Evolutionary conservation across 2,888 invertebrate genomes (phyloP).

Genomic region (Cantharis rufa): DNA sequence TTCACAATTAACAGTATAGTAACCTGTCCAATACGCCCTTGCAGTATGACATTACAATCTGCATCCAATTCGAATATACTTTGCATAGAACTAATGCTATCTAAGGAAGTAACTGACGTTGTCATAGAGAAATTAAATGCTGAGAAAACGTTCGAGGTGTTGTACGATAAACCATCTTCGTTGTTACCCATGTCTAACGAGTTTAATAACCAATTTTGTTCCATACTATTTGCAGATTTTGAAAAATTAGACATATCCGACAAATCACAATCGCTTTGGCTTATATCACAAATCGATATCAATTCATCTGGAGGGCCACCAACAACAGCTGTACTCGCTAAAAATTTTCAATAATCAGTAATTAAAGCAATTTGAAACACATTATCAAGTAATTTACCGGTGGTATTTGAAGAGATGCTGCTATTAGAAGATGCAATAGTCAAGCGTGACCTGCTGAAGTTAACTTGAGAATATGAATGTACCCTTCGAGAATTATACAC

Average conservation of each 20-base stretch:
- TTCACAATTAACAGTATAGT: slow-evolving; percentile 17
- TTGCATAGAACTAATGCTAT: slow-evolving; percentile 58
- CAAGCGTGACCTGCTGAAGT: slow-evolving; percentile 12
- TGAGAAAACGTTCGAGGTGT: slow-evolving; percentile 51
- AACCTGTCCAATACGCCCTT: slow-evolving; percentile 66
- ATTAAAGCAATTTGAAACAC: neutral
- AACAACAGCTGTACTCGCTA: slow-evolving; percentile 36
- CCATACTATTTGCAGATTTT: neutral
- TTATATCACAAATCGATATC: slow-evolving; percentile 35
- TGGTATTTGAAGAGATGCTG: slow-evolving; percentile 49
- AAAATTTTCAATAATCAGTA: slow-evolving; percentile 1
- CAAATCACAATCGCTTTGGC: slow-evolving; percentile 41
- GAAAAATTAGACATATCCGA: slow-evolving; percentile 35
- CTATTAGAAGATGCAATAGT: slow-evolving; percentile 45
- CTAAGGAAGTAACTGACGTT: slow-evolving; percentile 47
- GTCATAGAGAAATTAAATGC: slow-evolving; percentile 50
- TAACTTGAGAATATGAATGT: slow-evolving; percentile 61
- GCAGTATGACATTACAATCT: slow-evolving; percentile 64
- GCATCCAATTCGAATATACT: slow-evolving; percentile 62
- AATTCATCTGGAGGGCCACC: slow-evolving; percentile 34
- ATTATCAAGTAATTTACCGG: slow-evolving; percentile 32
- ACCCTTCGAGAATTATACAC: slow-evolving; percentile 66
- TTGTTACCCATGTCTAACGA: slow-evolving; percentile 37
- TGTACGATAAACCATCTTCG: slow-evolving; percentile 48
- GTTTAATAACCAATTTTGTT: slow-evolving; percentile 16